Evolutionary conservation across 2,113 vertebrate genomes (phyloP).

Genomic region (Pelecanus crispus): DNA sequence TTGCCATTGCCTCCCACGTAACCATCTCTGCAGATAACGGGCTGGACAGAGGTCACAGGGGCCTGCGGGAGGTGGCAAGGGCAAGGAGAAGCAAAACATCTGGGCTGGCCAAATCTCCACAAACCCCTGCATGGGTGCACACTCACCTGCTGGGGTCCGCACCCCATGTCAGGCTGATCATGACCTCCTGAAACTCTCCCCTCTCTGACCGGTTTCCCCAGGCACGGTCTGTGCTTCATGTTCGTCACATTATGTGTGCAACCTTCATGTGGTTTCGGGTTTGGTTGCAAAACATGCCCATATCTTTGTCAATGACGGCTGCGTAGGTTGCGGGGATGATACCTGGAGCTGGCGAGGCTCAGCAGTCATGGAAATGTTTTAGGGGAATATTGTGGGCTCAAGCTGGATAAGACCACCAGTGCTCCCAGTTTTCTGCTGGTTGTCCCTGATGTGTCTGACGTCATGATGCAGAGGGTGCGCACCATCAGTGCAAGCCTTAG

Average conservation of each 20-base stretch:
- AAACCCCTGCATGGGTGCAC: fast-evolving
- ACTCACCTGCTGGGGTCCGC: background rate
- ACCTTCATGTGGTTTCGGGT: background rate
- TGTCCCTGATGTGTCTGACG: background rate
- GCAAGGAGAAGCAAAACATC: background rate
- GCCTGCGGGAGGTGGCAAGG: background rate
- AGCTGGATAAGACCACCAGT: background rate
- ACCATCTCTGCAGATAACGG: background rate
- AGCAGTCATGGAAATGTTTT: background rate
- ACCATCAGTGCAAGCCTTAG: background rate
- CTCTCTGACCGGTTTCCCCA: background rate
- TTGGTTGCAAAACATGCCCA: background rate
- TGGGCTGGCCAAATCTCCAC: background rate
- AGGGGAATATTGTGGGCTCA: background rate
- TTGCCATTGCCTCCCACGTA: background rate
- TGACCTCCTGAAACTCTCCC: background rate
- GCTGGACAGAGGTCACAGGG: background rate
- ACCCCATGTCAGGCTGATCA: fast-evolving
- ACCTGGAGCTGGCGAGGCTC: background rate
- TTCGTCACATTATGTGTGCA: fast-evolving
- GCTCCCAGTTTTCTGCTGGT: background rate
- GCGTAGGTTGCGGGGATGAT: fast-evolving
- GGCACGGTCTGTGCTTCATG: fast-evolving
- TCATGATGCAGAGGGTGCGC: fast-evolving
- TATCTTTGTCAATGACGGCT: fast-evolving